Base-by-base conservation (phyloP, 2,797 vertebrate genomes). In the Sebastes variabilis region DNA sequence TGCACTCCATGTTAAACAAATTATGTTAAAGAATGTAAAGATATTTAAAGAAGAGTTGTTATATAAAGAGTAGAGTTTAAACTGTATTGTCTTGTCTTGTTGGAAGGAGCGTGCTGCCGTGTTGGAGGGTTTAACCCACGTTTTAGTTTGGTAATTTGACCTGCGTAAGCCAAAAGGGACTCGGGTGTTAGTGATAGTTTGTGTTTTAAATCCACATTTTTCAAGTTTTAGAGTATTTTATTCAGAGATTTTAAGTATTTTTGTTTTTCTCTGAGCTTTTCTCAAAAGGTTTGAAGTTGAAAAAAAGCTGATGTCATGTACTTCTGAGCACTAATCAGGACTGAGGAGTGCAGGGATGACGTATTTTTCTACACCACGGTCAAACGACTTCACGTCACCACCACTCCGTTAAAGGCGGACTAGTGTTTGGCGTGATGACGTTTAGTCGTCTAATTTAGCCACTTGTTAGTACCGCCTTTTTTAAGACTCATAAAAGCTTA, bases 1-100 rank as follows among this genome's bases (percentile, higher is more conserved):
- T 64, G 54, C 77, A 75, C 60, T 71, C 38, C 59, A 62, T 60
- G 70, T 70, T 65, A 36, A 76, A 68, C 49, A 75, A 61, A 6
- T 67, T 7, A 64, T 69, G 56, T 54, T 22, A 10, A 55, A 73
- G 70, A 81, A 79, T 87, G 76, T 81, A 60, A 69, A 70, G 8
- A 78, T 72, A 55, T 77, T 71, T 82, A 66, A 66, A 25, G 29
- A 70, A 30, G 3, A 18, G 16, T 62, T 85, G 64, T 77, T 72
- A 70, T 38, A 46, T 76, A 79, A 83, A 69, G 8, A 64, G 55
- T 12, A 27, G 3, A 68, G 5, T 84, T 73, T 66, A 38, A 81
- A 34, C 6, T 60, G 1, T 10, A 8, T 16, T 66, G 38, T 54
- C 27, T 42, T 27, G 56, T 64, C n/a, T 20, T 71, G 59, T 36